phyloP scores from a whole-genome alignment of 1,140 invertebrate species.

The Babylonia areolata region DNA sequence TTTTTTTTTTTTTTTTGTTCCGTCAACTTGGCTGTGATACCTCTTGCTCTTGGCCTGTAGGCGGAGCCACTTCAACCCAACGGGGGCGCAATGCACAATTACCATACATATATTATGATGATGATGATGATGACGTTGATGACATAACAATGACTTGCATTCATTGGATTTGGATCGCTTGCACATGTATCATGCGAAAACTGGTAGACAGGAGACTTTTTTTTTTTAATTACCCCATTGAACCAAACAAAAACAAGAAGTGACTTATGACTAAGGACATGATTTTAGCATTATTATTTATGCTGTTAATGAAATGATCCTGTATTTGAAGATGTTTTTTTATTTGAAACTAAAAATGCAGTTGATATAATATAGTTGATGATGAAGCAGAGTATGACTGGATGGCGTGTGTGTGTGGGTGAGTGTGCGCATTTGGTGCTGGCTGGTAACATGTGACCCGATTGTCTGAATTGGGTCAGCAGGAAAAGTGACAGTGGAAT shows the following conservation, averaged over 20 bases:
- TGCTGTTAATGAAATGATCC: constrained; percentile 9
- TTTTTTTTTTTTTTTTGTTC: neutral
- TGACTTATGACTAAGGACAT: constrained; percentile 17
- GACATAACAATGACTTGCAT: constrained; percentile 23
- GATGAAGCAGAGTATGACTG: constrained; percentile 6
- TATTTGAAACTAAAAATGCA: constrained; percentile 12
- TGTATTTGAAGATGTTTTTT: constrained; percentile 27
- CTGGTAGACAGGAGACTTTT: constrained; percentile 18
- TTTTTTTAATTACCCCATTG: neutral
- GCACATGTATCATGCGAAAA: constrained; percentile 30
- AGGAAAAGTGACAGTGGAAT: neutral
- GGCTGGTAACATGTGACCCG: constrained; percentile 15
- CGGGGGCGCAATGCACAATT: constrained; percentile 41
- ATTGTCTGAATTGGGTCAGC: neutral
- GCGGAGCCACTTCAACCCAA: constrained; percentile 25
- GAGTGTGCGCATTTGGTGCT: constrained; percentile 27
- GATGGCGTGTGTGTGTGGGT: neutral
- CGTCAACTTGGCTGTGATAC: constrained; percentile 31
- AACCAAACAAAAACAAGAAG: neutral
- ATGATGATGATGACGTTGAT: constrained; percentile 18
- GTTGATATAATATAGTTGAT: neutral
- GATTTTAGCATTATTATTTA: constrained; percentile 16
- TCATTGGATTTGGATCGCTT: constrained; percentile 30
- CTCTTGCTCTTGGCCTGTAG: constrained; percentile 18
- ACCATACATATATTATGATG: constrained; percentile 38